Evolutionary conservation across 1,140 invertebrate genomes (phyloP).

Genomic region (Aphis gossypii): DNA sequence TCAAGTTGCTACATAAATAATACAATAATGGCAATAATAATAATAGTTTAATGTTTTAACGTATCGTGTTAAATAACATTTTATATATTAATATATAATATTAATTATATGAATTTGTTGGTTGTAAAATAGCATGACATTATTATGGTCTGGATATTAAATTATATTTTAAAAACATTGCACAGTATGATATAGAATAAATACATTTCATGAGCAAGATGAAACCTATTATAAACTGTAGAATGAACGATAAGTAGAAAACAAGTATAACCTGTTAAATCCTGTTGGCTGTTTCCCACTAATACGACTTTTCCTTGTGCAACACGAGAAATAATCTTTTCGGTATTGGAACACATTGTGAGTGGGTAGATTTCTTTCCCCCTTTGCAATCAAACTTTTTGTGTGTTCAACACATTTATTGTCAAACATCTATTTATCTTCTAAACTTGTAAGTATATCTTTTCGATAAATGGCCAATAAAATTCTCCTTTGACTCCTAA

Average conservation of each 20-base stretch:
- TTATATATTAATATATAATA: background rate
- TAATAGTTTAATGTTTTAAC: background rate
- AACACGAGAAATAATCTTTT: slow-evolving; percentile 8
- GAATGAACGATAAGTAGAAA: background rate
- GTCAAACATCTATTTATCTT: slow-evolving; percentile 24
- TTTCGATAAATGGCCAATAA: background rate
- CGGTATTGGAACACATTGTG: background rate
- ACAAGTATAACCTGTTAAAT: slow-evolving; percentile 17
- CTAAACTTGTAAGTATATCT: background rate
- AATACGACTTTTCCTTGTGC: background rate
- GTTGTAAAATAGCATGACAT: background rate
- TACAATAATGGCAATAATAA: background rate
- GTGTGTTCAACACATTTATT: slow-evolving; percentile 13
- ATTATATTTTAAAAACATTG: background rate
- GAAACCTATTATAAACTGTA: background rate
- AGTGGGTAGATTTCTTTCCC: background rate
- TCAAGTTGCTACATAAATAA: background rate
- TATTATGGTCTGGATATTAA: background rate
- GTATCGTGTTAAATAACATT: background rate
- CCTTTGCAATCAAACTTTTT: background rate
- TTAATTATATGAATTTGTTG: background rate
- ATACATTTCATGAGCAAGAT: background rate
- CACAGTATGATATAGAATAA: background rate
- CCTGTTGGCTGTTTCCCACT: slow-evolving; percentile 28
- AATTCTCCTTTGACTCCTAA: background rate